Percentiles rank a stretch among this genome's conserved stretches.
These are phyloP conservation scores for Gopherus evgoodei DNA, from an alignment of 2,113 vertebrate genomes.

Conservation along the genomic window DNA sequence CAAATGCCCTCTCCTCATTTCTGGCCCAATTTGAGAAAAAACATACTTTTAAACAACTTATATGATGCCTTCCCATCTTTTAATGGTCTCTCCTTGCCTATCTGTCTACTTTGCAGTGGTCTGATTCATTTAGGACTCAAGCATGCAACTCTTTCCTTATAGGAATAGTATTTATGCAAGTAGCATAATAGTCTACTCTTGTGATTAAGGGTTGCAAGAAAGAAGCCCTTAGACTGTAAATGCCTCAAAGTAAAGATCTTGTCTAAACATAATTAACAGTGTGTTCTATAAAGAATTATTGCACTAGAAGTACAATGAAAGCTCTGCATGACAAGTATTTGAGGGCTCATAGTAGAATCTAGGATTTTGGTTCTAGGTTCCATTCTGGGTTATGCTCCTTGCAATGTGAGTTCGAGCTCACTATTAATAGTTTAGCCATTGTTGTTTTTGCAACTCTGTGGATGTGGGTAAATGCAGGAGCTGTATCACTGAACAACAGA, in stretches of 20 bases:
- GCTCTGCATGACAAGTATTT: accelerated
- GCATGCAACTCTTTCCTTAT: conserved; percentile 1
- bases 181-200: background rate
- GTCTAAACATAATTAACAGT: background rate
- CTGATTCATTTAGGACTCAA: conserved; percentile 19
- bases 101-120: background rate
- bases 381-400: accelerated
- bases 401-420: accelerated
- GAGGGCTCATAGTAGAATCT: background rate
- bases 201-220: background rate
- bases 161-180: background rate
- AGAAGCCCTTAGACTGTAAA: background rate
- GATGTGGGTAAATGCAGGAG: background rate
- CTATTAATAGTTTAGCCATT: background rate
- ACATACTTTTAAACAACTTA: background rate
- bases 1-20: background rate
- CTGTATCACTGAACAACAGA: background rate
- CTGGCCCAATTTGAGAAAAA: background rate
- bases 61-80: background rate
- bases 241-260: background rate
- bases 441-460: background rate
- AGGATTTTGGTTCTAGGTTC: background rate
- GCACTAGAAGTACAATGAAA: background rate
- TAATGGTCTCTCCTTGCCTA: background rate
- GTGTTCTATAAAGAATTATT: background rate